A percentile compares a stretch with the other conserved stretches of the same genome.
These are phyloP conservation scores for Notocelia uddmanniana DNA, from an alignment of 2,888 invertebrate genomes.

Conservation along the genomic window DNA sequence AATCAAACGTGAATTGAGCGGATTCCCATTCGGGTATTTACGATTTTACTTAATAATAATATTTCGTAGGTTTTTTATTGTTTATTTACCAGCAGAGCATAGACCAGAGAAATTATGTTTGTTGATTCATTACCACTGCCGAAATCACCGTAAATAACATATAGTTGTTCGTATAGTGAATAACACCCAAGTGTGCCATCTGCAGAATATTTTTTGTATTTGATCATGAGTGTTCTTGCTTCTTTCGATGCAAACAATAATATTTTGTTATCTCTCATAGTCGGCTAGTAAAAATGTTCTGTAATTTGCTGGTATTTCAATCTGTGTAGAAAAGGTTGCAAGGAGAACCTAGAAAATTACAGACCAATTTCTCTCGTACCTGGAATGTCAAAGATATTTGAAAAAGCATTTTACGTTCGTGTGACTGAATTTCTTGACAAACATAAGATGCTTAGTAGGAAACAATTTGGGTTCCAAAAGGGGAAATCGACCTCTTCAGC, in stretches of 20 bases:
- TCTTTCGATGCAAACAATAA: conserved; percentile 4
- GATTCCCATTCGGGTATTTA: conserved; percentile 1
- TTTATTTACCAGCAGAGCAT: conserved; percentile 29
- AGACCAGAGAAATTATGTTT: conserved; percentile 32
- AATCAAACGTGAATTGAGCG: conserved; percentile 1
- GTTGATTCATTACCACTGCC: conserved; percentile 32
- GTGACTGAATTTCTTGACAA: too few species aligned
- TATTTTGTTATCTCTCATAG: conserved; percentile 6
- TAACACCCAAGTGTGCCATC: conserved; percentile 19
- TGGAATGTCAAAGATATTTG: too few species aligned
- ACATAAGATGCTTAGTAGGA: too few species aligned
- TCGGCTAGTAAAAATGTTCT: neutral
- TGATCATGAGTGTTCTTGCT: conserved; percentile 1
- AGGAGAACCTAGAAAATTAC: too few species aligned
- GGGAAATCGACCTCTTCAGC: too few species aligned
- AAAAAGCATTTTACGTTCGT: too few species aligned
- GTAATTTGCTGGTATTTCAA: neutral
- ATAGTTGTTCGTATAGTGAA: conserved; percentile 29
- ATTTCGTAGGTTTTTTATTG: conserved; percentile 18
- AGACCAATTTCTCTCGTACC: too few species aligned
- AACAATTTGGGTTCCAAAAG: too few species aligned
- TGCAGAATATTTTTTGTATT: conserved; percentile 10
- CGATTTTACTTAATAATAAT: conserved; percentile 16
- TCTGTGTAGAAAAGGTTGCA: too few species aligned
- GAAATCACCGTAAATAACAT: conserved; percentile 34